phyloP scores from a whole-genome alignment of 2,113 vertebrate genomes.

The Aphyosemion australe region DNA sequence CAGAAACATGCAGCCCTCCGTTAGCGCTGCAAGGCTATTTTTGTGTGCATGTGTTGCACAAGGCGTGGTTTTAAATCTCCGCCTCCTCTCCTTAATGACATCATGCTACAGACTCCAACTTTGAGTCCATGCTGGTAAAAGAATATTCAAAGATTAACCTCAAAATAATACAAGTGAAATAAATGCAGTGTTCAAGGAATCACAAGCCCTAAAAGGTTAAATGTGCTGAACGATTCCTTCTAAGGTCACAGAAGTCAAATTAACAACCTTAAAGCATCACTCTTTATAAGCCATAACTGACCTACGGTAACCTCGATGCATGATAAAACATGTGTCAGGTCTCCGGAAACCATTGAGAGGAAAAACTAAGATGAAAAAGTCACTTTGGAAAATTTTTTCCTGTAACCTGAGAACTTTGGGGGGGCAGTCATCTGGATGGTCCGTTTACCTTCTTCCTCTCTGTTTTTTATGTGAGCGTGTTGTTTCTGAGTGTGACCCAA shows the following conservation, averaged over 20 bases:
- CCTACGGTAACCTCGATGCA: slow-evolving; percentile 20
- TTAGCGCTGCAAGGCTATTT: no score
- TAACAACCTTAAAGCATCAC: slow-evolving; percentile 12
- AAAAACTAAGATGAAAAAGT: slow-evolving; percentile 58
- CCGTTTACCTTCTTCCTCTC: slow-evolving; percentile 55
- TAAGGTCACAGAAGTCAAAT: background rate
- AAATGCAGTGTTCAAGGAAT: no score
- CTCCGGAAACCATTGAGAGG: slow-evolving; percentile 39
- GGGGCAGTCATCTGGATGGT: slow-evolving; percentile 70
- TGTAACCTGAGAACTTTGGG: slow-evolving; percentile 60
- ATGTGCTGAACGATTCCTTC: background rate
- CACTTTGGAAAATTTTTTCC: slow-evolving; percentile 69
- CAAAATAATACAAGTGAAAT: no score
- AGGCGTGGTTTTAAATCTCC: no score
- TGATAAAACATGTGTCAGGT: slow-evolving; percentile 45
- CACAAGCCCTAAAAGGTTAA: background rate
- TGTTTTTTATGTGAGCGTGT: slow-evolving; percentile 32
- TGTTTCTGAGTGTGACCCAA: slow-evolving; percentile 45
- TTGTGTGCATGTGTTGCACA: no score
- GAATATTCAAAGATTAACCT: no score
- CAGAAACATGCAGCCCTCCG: no score
- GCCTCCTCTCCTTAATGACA: no score
- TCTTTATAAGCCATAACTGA: slow-evolving; percentile 21
- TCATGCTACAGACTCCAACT: no score
- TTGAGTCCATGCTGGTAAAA: no score